Base-by-base conservation (phyloP, 2,888 invertebrate genomes). In the Slavum lentiscoides region DNA sequence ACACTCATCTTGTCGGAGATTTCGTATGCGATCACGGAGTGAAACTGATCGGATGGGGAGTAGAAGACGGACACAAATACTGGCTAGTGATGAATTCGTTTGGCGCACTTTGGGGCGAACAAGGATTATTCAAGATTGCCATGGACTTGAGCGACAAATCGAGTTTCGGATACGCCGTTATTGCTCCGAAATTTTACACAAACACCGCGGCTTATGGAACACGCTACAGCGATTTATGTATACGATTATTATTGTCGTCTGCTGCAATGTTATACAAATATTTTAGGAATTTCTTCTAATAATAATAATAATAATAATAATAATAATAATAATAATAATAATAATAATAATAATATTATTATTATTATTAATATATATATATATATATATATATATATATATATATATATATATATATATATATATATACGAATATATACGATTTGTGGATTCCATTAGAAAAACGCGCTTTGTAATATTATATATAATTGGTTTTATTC, bases 1-100 rank as follows among this genome's bases (percentile, higher is more conserved):
- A 74, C 23, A 19, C 1, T 74, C 74, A 74, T 30, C 11, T 30
- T 53, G 49, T 11, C 11, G 74, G 74, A 61, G 74, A 74, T 11
- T 64, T 62, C 17, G 30, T 49, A 64, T 21, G 62, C 30, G 74
- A 74, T 19, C 62, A 64, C 30, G 74, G 58, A 53, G 74, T 62
- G 5, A 74, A 64, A 74, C 30, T 74, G 7, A 74, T 74, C 11
- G 74, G 74, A 23, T 74, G 62, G 72, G 72, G 72, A 72, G 15
- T 23, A 9, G 43, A 59, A 11, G 13, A 72, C 11, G 72, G 72
- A n/a, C 13, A 43, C 39, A 72, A 64, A 62, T 53, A 74, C 53
- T 74, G 74, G 74, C 49, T 62, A 49, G 7, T 61, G 9, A 53
- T 74, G 43, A 74, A 74, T 62, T 74, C 62, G 19, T 74, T 74